These are phyloP conservation scores for Lagria hirta DNA, from an alignment of 2,888 invertebrate species.

Conservation along the genomic window DNA sequence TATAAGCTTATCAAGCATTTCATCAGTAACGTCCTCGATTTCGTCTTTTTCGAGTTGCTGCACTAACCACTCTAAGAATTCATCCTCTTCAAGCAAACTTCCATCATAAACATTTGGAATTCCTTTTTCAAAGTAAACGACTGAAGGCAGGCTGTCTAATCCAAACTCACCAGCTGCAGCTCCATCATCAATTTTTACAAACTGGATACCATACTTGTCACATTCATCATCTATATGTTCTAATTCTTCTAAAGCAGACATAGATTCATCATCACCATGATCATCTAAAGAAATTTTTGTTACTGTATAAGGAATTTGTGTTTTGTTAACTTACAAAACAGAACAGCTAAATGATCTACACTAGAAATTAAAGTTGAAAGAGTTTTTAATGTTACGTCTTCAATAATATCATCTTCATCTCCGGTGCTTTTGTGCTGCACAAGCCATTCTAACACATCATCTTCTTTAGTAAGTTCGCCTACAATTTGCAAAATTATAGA, in stretches of 20 bases:
- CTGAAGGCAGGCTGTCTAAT: constrained; percentile 76
- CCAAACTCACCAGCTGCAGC: constrained; percentile 85
- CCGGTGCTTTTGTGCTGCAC: constrained; percentile 91
- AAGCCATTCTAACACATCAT: constrained; percentile 91
- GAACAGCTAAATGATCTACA: constrained; percentile 87
- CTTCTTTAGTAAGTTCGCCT: constrained; percentile 88
- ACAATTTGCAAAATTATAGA: neutral
- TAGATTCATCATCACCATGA: constrained; percentile 85
- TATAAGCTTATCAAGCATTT: constrained; percentile 87
- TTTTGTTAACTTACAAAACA: constrained; percentile 76
- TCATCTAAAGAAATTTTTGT: constrained; percentile 67
- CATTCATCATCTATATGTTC: constrained; percentile 94
- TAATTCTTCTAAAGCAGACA: constrained; percentile 80
- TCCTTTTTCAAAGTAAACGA: constrained; percentile 92
- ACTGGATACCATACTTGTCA: constrained; percentile 88
- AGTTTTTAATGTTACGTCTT: constrained; percentile 90
- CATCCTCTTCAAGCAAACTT: constrained; percentile 85
- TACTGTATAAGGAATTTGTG: no score
- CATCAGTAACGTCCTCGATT: constrained; percentile 93
- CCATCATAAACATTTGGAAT: constrained; percentile 91
- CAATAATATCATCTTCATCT: constrained; percentile 91
- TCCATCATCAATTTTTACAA: constrained; percentile 88
- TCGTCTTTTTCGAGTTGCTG: constrained; percentile 88
- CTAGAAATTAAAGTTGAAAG: constrained; percentile 84
- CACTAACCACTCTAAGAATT: constrained; percentile 84